Base-by-base conservation (phyloP, 2,797 vertebrate species). In the Danionella dracula region DNA sequence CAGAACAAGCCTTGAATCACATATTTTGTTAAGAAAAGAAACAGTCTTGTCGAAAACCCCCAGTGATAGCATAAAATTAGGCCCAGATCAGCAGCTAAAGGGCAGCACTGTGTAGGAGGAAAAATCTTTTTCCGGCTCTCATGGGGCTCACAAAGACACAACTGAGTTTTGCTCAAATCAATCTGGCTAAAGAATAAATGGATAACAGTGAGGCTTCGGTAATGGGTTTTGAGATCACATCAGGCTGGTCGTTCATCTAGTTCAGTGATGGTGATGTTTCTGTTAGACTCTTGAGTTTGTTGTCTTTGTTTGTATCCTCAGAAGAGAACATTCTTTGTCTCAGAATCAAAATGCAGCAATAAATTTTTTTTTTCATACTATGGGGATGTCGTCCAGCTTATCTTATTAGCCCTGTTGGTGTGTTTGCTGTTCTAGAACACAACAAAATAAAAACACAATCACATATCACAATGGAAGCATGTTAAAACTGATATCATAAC, bases 101-200 rank as follows among this genome's bases (percentile, higher is more conserved):
- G 67, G 40, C 34, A 54, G 53, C 13, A 16, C 9, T 16, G 46
- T 45, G 56, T 11, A 44, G 12, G 27, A 21, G 69, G 61, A 79
- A 76, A 79, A 53, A 54, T 65, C 62, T 19, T 11, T 53, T 62
- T 45, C 5, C 0, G 11, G 13, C 41, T 42, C 58, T 68, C 65
- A 1, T 7, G 41, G 54, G 46, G 20, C 15, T 67, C 56, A 44
- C 42, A 50, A 40, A 35, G 62, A 51, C 19, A 4, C 12, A 1
- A 29, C 37, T 42, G 67, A 73, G 68, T 37, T 60, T 68, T 75
- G 81, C 46, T 62, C 74, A 65, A 68, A 68, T 59, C 76, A 75
- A 68, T 67, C 32, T 56, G 76, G 72, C 63, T 54, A 56, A 68
- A 79, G 81, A 81, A 81, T 76, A 60, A 74, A 66, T 37, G 41